Evolutionary conservation across 92 coral and sea anemone genomes (phyloP).

Genomic region (Desmophyllum pertusum): DNA sequence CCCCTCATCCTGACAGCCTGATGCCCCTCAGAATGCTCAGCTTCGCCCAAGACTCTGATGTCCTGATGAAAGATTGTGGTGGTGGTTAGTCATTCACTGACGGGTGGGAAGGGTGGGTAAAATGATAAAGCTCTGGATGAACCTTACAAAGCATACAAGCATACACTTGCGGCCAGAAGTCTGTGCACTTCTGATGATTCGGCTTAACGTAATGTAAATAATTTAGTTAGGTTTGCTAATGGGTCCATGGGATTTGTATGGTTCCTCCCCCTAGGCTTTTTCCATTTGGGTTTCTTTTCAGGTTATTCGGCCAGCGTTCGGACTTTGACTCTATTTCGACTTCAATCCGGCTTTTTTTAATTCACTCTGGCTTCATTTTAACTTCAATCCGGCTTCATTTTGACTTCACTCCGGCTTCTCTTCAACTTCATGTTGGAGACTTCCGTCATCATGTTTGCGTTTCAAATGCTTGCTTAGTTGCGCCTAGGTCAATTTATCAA

Average conservation of each 20-base stretch:
- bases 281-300: constrained; percentile 4
- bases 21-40: neutral
- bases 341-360: neutral
- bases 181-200: neutral
- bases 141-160: constrained; percentile 14
- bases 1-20: no score
- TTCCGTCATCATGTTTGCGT: neutral
- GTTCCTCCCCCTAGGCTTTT: neutral
- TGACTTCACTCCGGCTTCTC: neutral
- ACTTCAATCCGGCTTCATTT: neutral
- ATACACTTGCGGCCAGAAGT: constrained; percentile 4
- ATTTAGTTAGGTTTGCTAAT: neutral
- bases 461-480: neutral
- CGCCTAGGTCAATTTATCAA: neutral
- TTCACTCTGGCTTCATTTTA: neutral
- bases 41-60: neutral
- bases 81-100: neutral
- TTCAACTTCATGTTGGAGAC: neutral
- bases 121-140: constrained; percentile 15
- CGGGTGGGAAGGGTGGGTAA: constrained; percentile 6
- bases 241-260: neutral
- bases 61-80: neutral
- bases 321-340: neutral
- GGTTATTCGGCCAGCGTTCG: neutral
- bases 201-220: neutral